Percentiles rank a stretch among this genome's conserved stretches.
These are phyloP conservation scores for cattle (Bos taurus) DNA, from an alignment of 2,113 vertebrate genomes.

Conservation along the genomic window DNA sequence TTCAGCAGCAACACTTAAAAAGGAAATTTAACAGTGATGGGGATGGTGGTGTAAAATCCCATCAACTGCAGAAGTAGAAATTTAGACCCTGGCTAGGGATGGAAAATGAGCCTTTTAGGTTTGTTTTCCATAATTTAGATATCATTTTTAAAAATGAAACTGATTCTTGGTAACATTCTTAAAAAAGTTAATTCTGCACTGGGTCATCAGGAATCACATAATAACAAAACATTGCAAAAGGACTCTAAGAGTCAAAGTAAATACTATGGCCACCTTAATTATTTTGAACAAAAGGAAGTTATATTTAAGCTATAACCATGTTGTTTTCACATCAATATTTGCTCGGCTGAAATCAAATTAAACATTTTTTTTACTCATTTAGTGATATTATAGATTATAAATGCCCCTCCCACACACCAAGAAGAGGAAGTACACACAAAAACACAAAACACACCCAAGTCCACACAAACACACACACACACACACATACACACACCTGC, in stretches of 20 bases:
- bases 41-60: neutral
- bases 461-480: neutral
- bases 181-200: neutral
- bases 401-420: neutral
- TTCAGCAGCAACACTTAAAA: neutral
- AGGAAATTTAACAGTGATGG: neutral
- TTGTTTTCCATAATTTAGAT: neutral
- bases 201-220: neutral
- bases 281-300: constrained; percentile 13
- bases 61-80: neutral
- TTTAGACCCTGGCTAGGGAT: neutral
- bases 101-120: neutral
- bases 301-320: neutral
- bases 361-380: neutral
- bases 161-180: neutral
- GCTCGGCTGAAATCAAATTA: constrained; percentile 2
- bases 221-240: neutral
- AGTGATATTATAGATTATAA: neutral
- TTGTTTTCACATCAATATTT: constrained; percentile 16
- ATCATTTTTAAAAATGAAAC: neutral
- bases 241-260: neutral
- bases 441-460: neutral
- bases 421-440: neutral
- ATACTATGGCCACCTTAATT: neutral
- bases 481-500: neutral